Evolutionary conservation across 2,888 invertebrate genomes (phyloP), one percentile per base, ranked within the genome.

Genomic region (Horisme vitalbata): DNA sequence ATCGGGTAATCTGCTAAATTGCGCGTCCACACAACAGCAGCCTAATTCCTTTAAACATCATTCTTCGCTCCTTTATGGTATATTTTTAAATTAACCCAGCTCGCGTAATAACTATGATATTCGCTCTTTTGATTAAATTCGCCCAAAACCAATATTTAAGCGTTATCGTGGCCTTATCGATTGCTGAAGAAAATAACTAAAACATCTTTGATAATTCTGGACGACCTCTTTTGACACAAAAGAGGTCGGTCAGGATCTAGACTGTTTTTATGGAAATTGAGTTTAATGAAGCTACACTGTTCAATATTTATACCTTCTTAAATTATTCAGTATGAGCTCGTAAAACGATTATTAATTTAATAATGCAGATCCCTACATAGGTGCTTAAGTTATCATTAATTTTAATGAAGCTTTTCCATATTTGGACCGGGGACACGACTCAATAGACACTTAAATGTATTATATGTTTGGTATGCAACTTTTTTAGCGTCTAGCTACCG

Each of bases 131-230:
- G 86, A 89, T 89, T 86, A 87, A 88, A 85, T 75, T 80, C 69
- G 61, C 56, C 69, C 78, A 86, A 88, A 89, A 85, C 85, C 84
- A 89, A 88, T 86, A 87, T 81, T 88, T 88, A 88, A 71, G 70
- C 60, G 74, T 80, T 83, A 85, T 85, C 81, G 79, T 75, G 64
- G 55, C 59, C 68, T 75, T 79, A 74, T 75, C 59, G 65, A 45
- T 33, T 11, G 24, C 45, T 54, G 55, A 53, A 52, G 65, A 57
- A 68, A 67, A 75, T 74, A 70, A 74, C 75, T 73, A 73, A 63
- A 66, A 30, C 14, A 11, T 59, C 57, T 64, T 67, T 49, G 64
- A 66, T 36, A 11, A 10, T 21, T 57, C 58, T 61, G 52, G 51
- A 26, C 4, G 30, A 10, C 46, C 47, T 37, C 33, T 47, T 47